Percentiles rank a stretch among this genome's conserved stretches.
Evolutionary conservation across 2,888 invertebrate genomes (phyloP).

Genomic region (Pachycephus smyrnensis): DNA sequence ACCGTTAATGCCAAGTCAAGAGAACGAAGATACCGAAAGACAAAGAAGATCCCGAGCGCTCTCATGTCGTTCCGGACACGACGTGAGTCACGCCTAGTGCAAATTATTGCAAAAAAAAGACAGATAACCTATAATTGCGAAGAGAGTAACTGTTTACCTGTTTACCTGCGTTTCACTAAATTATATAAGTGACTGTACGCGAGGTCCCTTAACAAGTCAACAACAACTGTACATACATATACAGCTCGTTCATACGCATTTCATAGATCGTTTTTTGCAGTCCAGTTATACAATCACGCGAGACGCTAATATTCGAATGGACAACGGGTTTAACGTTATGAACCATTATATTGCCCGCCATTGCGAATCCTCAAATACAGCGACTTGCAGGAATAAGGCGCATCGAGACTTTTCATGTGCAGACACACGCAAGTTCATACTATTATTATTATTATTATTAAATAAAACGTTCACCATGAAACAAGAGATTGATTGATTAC

Average conservation of each 20-base stretch:
- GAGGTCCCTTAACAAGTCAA: slow-evolving; percentile 6
- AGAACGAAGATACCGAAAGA: not conserved
- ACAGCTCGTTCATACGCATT: slow-evolving; percentile 40
- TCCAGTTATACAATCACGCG: not conserved
- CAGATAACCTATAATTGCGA: not conserved
- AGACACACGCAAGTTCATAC: slow-evolving; percentile 24
- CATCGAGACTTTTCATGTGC: not conserved
- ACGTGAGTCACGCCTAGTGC: not conserved
- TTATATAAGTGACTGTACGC: not conserved
- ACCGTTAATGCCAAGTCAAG: not conserved
- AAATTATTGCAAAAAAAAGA: not conserved
- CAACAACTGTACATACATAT: slow-evolving; percentile 24
- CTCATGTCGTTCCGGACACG: not conserved
- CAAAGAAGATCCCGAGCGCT: not conserved
- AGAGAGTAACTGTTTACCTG: not conserved
- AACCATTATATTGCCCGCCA: not conserved
- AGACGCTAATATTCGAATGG: not conserved
- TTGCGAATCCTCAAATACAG: not conserved
- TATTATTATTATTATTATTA: slow-evolving; percentile 26
- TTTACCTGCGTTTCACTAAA: not conserved
- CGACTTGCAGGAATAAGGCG: not conserved
- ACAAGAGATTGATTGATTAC: not conserved
- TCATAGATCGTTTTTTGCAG: slow-evolving; percentile 12
- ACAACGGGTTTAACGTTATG: not conserved
- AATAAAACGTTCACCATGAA: slow-evolving; percentile 31